Evolutionary conservation across 2,113 vertebrate species (phyloP), one percentile per base, ranked within the genome.

Genomic region (Dicerorhinus sumatrensis): DNA sequence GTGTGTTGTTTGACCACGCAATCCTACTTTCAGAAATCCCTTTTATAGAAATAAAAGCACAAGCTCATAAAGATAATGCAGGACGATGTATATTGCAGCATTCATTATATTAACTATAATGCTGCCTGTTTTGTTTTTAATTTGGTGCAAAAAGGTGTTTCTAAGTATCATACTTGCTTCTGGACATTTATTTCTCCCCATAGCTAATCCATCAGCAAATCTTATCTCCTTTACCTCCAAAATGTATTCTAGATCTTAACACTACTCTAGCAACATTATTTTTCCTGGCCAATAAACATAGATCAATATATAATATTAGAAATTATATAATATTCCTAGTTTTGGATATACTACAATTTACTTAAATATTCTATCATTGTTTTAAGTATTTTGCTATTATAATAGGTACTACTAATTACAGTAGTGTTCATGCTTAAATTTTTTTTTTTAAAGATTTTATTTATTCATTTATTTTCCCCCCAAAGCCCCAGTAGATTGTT

Each of bases 311-410:
- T 42, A 42, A 27, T 18, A 83, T 83, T 62, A 83, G 70, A 79
- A 90, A 85, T 25, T 20, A 46, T 23, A 67, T 11, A 89, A 77
- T 84, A 54, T 48, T 94, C 25, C 56, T 56, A 48, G 31, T n/a
- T 60, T 65, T 92, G 31, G 12, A 58, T 87, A 82, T 87, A 27
- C 13, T 21, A n/a, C 67, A 62, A 79, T 80, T 95, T 42, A 8
- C 60, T 81, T 56, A 94, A 94, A 81, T 23, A 91, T 67, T 42
- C 18, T 72, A 93, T 20, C 10, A 60, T 31, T 67, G 65, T 80
- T 96, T 96, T 90, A 89, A 85, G 27, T 80, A 18, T 85, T 77
- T 93, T 83, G 54, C 62, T 96, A 60, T 88, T 73, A 83, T 58
- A 69, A 51, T 10, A 96, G 39, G 16, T 46, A 21, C 9, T 63